Conservation (phyloP, 1,140 invertebrate species). For the Brachionus plicatilis region DNA sequence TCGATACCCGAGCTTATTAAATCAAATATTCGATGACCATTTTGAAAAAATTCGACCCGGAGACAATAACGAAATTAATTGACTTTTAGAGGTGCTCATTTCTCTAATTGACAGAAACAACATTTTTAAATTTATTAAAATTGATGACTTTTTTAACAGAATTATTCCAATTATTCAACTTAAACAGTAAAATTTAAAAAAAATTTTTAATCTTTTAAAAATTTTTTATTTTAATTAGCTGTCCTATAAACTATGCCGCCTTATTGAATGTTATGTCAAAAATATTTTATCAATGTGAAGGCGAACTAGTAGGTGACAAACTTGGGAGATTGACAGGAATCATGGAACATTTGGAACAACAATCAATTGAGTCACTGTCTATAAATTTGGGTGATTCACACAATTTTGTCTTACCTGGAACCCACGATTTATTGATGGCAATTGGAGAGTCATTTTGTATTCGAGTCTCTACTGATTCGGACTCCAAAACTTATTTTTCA, state of each 20-base stretch:
- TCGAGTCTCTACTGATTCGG: background rate
- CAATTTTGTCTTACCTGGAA: constrained; percentile 5
- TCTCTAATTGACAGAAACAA: background rate
- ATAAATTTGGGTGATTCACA: background rate
- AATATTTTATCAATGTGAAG: background rate
- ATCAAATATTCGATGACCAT: background rate
- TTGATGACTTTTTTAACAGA: background rate
- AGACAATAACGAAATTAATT: background rate
- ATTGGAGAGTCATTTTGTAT: constrained; percentile 3
- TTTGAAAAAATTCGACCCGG: background rate
- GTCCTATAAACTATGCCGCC: background rate
- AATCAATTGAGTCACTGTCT: background rate
- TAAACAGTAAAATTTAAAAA: background rate
- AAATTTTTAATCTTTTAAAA: background rate
- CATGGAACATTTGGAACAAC: background rate
- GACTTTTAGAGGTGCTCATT: background rate
- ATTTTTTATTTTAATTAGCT: background rate
- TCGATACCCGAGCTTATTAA: background rate
- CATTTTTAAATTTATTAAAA: background rate
- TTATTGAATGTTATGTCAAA: background rate
- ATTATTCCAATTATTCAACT: background rate
- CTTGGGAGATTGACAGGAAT: background rate
- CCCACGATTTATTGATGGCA: background rate
- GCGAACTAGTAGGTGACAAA: background rate
- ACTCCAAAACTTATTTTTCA: background rate